Evolutionary conservation across 2,113 vertebrate genomes (phyloP).

Genomic region (Rhodinocichla rosea): DNA sequence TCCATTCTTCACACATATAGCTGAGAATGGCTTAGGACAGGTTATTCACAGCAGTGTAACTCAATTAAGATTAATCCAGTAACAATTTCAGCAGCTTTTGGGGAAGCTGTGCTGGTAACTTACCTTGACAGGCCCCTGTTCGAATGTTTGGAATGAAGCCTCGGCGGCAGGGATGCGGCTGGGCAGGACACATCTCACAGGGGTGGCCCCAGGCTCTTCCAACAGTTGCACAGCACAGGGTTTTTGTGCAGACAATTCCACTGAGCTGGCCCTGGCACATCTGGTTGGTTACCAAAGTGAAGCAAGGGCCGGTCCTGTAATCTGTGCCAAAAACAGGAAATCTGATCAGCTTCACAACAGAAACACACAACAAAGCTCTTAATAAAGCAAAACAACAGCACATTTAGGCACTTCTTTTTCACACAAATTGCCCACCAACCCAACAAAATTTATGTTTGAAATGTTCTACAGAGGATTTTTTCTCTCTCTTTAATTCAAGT

Average conservation of each 20-base stretch:
- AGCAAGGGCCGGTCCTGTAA: constrained; percentile 97
- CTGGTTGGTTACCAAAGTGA: constrained; percentile 94
- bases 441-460: not conserved
- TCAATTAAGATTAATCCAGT: constrained; percentile 77
- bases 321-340: constrained; percentile 75
- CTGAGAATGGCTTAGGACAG: constrained; percentile 75
- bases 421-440: not conserved
- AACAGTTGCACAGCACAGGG: constrained; percentile 94
- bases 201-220: constrained; percentile 98
- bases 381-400: not conserved
- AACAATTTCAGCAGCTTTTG: constrained; percentile 54
- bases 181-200: constrained; percentile 97
- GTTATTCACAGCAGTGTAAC: constrained; percentile 77
- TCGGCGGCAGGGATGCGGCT: constrained; percentile 93
- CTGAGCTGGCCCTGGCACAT: constrained; percentile 99
- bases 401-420: not conserved
- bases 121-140: constrained; percentile 97
- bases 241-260: constrained; percentile 98
- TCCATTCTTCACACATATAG: constrained; percentile 68
- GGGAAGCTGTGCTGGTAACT: constrained; percentile 3
- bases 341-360: not conserved
- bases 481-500: not conserved
- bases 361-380: not conserved
- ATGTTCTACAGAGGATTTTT: not conserved
- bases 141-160: constrained; percentile 98